Percentiles rank a stretch among this genome's conserved stretches.
These are phyloP conservation scores for Hirtodrosophila cameraria DNA, from an alignment of 2,888 invertebrate genomes.

Conservation along the genomic window DNA sequence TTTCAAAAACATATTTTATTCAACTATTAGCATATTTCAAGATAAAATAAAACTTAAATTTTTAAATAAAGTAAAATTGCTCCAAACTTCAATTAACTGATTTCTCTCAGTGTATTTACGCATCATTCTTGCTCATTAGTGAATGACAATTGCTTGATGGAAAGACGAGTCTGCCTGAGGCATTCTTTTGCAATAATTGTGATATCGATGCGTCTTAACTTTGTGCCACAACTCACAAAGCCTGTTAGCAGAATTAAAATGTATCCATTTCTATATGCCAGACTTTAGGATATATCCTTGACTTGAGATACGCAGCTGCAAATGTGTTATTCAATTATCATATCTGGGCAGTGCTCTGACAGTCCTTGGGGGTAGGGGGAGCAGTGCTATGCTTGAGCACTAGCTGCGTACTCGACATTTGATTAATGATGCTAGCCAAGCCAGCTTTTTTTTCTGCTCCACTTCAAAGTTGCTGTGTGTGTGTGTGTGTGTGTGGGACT, in stretches of 20 bases:
- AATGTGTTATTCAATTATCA: constrained; percentile 52
- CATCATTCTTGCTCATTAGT: constrained; percentile 27
- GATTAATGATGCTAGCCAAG: constrained; percentile 60
- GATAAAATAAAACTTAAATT: no score
- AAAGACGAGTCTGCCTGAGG: constrained; percentile 16
- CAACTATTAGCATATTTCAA: no score
- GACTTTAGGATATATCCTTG: constrained; percentile 15
- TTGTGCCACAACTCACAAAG: constrained; percentile 15
- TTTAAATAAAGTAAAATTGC: no score
- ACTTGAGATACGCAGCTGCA: constrained; percentile 7
- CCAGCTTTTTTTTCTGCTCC: constrained; percentile 51
- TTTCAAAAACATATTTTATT: no score
- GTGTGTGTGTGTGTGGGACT: neutral
- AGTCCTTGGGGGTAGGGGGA: neutral
- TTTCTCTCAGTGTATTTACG: no score
- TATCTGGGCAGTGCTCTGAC: constrained; percentile 20
- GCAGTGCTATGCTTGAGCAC: constrained; percentile 9
- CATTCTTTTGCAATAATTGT: constrained; percentile 8
- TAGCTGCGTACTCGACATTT: constrained; percentile 50
- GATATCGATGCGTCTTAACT: constrained; percentile 1
- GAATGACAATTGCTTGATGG: constrained; percentile 15
- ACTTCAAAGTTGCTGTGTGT: constrained; percentile 37
- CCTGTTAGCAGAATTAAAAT: constrained; percentile 13
- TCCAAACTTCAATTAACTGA: no score
- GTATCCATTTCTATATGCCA: constrained; percentile 1